Evolutionary conservation across 35 echinoderm and acorn worm genomes (phyloP).

Genomic region (Apostichopus californicus): DNA sequence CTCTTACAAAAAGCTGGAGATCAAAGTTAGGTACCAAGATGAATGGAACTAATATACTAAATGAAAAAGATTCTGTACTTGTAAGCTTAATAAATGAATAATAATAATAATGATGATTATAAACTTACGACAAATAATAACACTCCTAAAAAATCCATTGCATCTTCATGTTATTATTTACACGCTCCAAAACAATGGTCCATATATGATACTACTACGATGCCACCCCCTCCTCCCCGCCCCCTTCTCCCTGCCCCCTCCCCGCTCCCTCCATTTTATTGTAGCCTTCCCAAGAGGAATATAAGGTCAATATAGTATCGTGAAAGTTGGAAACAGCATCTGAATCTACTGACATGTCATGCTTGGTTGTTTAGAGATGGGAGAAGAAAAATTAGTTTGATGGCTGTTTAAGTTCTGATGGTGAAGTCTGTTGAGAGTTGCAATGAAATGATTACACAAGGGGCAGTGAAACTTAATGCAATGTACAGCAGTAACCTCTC

Average conservation of each 20-base stretch:
- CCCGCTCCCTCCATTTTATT: background rate
- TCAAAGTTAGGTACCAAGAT: background rate
- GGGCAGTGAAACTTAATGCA: too few species aligned
- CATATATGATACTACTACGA: background rate
- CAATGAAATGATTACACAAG: too few species aligned
- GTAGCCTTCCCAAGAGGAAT: background rate
- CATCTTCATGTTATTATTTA: background rate
- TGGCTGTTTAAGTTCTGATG: too few species aligned
- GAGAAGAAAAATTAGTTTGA: too few species aligned
- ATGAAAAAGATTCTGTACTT: background rate
- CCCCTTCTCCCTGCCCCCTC: background rate
- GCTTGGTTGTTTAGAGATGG: too few species aligned
- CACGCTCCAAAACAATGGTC: background rate
- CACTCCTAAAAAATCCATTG: background rate
- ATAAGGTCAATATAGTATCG: too few species aligned
- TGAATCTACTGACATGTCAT: too few species aligned
- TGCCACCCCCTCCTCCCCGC: background rate
- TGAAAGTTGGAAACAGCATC: too few species aligned
- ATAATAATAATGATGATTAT: background rate
- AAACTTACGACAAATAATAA: background rate
- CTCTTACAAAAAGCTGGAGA: background rate
- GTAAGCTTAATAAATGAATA: background rate
- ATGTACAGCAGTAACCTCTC: too few species aligned
- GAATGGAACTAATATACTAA: background rate
- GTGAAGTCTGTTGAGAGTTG: too few species aligned